Conservation (phyloP, 2,888 invertebrate species). For the Lepidocyrtoides sp. region DNA sequence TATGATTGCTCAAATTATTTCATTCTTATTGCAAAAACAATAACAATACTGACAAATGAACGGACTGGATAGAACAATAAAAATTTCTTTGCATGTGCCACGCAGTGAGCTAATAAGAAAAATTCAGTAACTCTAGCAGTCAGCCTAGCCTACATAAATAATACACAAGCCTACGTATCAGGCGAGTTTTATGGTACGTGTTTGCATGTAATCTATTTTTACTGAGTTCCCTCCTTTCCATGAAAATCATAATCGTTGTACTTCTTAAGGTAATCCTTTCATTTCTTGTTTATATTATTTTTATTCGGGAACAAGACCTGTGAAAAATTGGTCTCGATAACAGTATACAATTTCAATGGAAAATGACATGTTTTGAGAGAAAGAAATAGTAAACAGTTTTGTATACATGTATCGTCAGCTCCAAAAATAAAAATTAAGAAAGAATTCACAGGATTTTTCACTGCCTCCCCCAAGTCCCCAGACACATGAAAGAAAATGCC, state of each 20-base stretch:
- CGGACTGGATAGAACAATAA: too few relatives aligned
- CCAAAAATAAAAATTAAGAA: constrained; percentile 31
- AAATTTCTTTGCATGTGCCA: too few relatives aligned
- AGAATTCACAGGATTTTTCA: constrained; percentile 42
- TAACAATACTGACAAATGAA: too few relatives aligned
- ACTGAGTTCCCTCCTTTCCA: constrained; percentile 39
- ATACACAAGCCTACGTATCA: not conserved
- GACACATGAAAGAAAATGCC: constrained; percentile 27
- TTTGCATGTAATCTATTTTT: constrained; percentile 64
- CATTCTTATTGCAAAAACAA: too few relatives aligned
- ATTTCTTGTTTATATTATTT: constrained; percentile 44
- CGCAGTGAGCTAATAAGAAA: too few relatives aligned
- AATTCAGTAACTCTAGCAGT: too few relatives aligned
- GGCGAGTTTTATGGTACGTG: constrained; percentile 36
- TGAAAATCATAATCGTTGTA: constrained; percentile 19
- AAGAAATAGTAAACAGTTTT: not conserved
- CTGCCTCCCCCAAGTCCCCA: constrained; percentile 33
- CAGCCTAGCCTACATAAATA: too few relatives aligned
- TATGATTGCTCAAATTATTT: too few relatives aligned
- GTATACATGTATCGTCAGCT: constrained; percentile 34
- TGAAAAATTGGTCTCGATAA: too few relatives aligned
- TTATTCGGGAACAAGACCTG: constrained; percentile 21
- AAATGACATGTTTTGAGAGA: constrained; percentile 63
- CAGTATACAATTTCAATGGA: constrained; percentile 56
- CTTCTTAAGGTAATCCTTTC: constrained; percentile 32